phyloP scores from a whole-genome alignment of 2,888 invertebrate species.

The Linyphia triangularis region DNA sequence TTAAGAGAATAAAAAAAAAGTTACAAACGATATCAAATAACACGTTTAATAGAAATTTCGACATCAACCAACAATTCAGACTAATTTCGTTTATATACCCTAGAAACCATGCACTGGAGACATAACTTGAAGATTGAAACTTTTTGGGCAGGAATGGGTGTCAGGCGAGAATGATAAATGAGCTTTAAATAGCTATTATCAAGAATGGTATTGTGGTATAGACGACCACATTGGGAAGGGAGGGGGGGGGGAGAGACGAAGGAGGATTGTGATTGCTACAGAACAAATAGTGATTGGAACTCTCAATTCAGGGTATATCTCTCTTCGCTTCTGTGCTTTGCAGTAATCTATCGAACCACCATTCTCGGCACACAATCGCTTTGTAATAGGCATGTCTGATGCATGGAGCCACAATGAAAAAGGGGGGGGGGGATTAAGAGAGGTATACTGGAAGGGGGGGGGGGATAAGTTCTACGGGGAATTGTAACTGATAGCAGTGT shows the following conservation, averaged over 20 bases:
- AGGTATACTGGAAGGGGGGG: no score
- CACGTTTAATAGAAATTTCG: not conserved
- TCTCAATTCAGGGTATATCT: not conserved
- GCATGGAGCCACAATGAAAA: no score
- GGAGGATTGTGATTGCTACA: not conserved
- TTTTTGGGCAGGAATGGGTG: constrained; percentile 27
- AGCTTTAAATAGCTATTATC: constrained; percentile 73
- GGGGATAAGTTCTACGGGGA: no score
- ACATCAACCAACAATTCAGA: not conserved
- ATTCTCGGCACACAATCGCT: no score
- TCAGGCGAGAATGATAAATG: constrained; percentile 68
- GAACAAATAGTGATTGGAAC: not conserved
- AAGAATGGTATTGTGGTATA: not conserved
- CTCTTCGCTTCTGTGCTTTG: not conserved
- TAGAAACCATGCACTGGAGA: no score
- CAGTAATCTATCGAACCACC: not conserved
- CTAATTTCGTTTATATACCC: not conserved
- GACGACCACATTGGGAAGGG: not conserved
- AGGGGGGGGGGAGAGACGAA: not conserved
- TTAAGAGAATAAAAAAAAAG: not conserved
- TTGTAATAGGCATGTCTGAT: no score
- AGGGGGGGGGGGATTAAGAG: no score
- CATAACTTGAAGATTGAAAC: not conserved
- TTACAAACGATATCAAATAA: not conserved
- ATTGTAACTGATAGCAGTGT: no score